Evolutionary conservation across 2,888 invertebrate species (phyloP).

Genomic region (Oscheius sp.): DNA sequence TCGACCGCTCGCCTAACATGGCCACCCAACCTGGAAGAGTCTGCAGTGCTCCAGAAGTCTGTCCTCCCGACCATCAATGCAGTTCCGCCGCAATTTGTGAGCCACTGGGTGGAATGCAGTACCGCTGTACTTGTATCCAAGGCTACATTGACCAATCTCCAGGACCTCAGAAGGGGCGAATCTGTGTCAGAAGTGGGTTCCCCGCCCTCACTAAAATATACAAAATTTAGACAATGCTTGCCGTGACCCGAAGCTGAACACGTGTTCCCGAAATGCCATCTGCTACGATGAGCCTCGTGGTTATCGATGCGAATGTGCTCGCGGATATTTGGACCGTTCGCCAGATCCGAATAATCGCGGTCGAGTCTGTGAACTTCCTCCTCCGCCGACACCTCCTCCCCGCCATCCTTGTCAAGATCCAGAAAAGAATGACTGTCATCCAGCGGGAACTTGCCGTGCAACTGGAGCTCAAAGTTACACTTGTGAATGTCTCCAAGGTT

Average conservation of each 20-base stretch:
- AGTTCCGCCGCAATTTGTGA: conserved; percentile 72
- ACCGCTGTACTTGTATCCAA: conserved; percentile 72
- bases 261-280: conserved; percentile 72
- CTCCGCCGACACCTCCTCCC: conserved; percentile 67
- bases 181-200: conserved; percentile 69
- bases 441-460: conserved; percentile 69
- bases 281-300: conserved; percentile 68
- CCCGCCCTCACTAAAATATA: not conserved
- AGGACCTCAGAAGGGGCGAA: conserved; percentile 59
- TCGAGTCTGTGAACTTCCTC: conserved; percentile 70
- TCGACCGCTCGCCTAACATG: conserved; percentile 72
- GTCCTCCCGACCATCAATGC: conserved; percentile 72
- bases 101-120: conserved; percentile 71
- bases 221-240: conserved; percentile 69
- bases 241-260: conserved; percentile 71
- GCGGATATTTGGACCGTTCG: conserved; percentile 69
- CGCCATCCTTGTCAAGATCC: conserved; percentile 73
- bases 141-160: conserved; percentile 71
- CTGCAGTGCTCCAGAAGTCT: conserved; percentile 71
- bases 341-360: conserved; percentile 62
- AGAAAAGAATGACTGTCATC: conserved; percentile 70
- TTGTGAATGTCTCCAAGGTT: conserved; percentile 71
- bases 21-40: conserved; percentile 71
- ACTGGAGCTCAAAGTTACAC: conserved; percentile 70
- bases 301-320: conserved; percentile 72